phyloP scores from a whole-genome alignment of 2,113 vertebrate species.

The Furnarius figulus region DNA sequence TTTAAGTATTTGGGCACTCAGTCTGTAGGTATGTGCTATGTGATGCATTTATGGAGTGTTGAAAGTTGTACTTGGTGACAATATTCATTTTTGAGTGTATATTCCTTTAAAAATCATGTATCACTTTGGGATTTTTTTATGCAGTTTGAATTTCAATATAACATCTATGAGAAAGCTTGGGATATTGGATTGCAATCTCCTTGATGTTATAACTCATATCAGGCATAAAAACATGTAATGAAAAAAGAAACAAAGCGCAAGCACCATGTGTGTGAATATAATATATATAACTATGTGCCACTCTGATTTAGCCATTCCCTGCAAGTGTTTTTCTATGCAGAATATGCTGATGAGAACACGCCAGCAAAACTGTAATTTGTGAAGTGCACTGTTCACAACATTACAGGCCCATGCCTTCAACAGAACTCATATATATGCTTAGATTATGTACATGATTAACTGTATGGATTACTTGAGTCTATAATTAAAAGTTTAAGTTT shows the following conservation, averaged over 20 bases:
- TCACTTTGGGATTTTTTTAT: background rate
- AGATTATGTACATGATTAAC: background rate
- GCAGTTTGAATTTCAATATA: background rate
- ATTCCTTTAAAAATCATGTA: slow-evolving; percentile 8
- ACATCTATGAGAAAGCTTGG: background rate
- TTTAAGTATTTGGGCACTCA: background rate
- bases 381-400: background rate
- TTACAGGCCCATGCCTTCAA: background rate
- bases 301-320: background rate
- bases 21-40: background rate
- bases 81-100: background rate
- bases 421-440: background rate
- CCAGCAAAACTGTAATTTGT: background rate
- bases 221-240: background rate
- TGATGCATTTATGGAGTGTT: background rate
- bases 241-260: background rate
- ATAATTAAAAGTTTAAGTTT: slow-evolving; percentile 6
- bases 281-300: background rate
- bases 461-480: background rate
- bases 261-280: background rate
- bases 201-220: background rate
- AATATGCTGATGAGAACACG: background rate
- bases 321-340: background rate
- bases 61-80: background rate
- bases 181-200: background rate